phyloP scores from a whole-genome alignment of 2,888 invertebrate genomes.

The Erannis defoliaria region DNA sequence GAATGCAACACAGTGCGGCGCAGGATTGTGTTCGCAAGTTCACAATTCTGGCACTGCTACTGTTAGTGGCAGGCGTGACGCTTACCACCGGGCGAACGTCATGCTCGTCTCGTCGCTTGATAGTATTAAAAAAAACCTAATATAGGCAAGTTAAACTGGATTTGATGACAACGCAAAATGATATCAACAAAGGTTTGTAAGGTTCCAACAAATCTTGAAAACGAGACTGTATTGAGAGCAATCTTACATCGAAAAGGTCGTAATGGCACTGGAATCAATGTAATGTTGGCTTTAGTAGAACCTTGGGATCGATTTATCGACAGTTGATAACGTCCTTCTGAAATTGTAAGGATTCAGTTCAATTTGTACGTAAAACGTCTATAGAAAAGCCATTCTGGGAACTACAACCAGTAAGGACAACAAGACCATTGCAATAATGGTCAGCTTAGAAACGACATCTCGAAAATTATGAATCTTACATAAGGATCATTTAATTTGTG shows the following conservation, averaged over 20 bases:
- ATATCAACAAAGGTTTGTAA: neutral
- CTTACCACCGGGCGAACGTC: too few relatives aligned
- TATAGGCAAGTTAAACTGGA: too few relatives aligned
- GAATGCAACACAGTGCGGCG: too few relatives aligned
- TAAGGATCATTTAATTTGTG: too few relatives aligned
- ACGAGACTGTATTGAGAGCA: neutral
- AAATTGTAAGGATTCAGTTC: constrained; percentile 42
- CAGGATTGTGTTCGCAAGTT: too few relatives aligned
- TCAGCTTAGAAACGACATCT: too few relatives aligned
- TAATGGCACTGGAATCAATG: constrained; percentile 20
- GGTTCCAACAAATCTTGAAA: neutral
- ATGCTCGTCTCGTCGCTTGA: too few relatives aligned
- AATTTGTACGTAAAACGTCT: constrained; percentile 40
- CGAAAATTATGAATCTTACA: too few relatives aligned
- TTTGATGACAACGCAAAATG: neutral
- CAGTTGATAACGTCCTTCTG: constrained; percentile 37
- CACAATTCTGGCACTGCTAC: too few relatives aligned
- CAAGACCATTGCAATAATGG: too few relatives aligned
- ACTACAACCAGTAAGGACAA: constrained; percentile 14
- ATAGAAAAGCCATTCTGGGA: constrained; percentile 16
- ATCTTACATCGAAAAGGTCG: constrained; percentile 10
- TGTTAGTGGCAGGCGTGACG: too few relatives aligned
- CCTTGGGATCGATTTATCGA: constrained; percentile 39
- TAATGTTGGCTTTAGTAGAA: constrained; percentile 27
- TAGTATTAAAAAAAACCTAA: too few relatives aligned